A percentile compares a stretch with the other conserved stretches of the same genome.
phyloP scores from a whole-genome alignment of 2,113 vertebrate species.

The Lasiurus borealis region DNA sequence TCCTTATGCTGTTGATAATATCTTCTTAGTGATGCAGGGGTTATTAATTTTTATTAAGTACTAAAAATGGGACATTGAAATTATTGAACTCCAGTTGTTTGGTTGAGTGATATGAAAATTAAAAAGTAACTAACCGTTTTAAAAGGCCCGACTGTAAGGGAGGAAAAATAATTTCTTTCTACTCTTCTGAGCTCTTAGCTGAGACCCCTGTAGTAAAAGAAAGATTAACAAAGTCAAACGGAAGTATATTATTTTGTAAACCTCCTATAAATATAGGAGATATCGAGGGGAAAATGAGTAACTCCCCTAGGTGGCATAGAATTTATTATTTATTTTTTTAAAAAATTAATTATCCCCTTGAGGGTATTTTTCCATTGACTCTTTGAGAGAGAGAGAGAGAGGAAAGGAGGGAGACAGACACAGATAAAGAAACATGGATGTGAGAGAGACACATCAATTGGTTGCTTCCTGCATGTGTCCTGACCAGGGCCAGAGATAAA shows the following conservation, averaged over 20 bases:
- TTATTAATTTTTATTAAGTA: slow-evolving; percentile 43
- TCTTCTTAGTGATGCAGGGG: neutral
- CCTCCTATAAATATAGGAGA: neutral
- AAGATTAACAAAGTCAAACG: neutral
- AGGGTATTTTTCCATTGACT: too few species aligned
- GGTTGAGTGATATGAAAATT: neutral
- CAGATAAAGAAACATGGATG: too few species aligned
- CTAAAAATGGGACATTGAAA: neutral
- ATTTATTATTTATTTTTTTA: neutral
- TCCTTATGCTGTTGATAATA: neutral
- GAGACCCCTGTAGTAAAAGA: neutral
- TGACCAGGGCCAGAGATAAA: too few species aligned
- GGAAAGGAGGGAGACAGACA: too few species aligned
- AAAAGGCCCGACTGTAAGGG: neutral
- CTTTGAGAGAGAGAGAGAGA: too few species aligned
- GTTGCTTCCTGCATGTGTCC: too few species aligned
- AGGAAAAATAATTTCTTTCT: neutral
- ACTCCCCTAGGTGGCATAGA: neutral
- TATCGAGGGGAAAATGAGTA: neutral
- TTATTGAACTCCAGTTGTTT: neutral
- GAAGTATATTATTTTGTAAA: neutral
- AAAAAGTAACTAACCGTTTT: neutral
- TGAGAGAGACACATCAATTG: too few species aligned
- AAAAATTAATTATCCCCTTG: too few species aligned
- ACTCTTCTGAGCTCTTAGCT: neutral